phyloP scores from a whole-genome alignment of 2,113 vertebrate species.

The Proteles cristata region DNA sequence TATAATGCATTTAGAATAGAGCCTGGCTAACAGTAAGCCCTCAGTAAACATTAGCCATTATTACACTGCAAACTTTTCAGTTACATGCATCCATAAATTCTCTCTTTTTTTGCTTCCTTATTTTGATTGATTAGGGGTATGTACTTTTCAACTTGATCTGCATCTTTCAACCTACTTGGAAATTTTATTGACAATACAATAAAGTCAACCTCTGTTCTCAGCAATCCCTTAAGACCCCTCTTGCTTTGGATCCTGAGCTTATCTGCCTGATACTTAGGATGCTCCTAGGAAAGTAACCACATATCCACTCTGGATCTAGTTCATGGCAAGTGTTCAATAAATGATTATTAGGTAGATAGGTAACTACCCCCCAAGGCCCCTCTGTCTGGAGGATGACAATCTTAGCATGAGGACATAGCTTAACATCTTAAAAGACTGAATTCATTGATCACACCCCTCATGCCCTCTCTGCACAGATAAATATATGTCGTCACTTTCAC shows the following conservation, averaged over 20 bases:
- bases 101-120: neutral
- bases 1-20: neutral
- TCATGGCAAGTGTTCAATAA: neutral
- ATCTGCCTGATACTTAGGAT: neutral
- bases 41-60: neutral
- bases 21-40: neutral
- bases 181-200: constrained; percentile 33
- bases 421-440: neutral
- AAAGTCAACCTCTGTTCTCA: constrained; percentile 25
- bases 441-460: neutral
- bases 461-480: neutral
- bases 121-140: constrained; percentile 6
- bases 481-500: neutral
- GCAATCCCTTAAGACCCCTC: neutral
- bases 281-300: neutral
- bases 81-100: neutral
- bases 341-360: neutral
- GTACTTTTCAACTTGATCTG: neutral
- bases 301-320: neutral
- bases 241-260: neutral
- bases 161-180: constrained; percentile 38
- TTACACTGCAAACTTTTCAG: neutral
- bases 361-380: neutral
- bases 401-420: neutral
- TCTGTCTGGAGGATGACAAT: neutral